These are phyloP conservation scores for Drosophila burlai DNA, from an alignment of 1,140 invertebrate genomes.

Conservation along the genomic window DNA sequence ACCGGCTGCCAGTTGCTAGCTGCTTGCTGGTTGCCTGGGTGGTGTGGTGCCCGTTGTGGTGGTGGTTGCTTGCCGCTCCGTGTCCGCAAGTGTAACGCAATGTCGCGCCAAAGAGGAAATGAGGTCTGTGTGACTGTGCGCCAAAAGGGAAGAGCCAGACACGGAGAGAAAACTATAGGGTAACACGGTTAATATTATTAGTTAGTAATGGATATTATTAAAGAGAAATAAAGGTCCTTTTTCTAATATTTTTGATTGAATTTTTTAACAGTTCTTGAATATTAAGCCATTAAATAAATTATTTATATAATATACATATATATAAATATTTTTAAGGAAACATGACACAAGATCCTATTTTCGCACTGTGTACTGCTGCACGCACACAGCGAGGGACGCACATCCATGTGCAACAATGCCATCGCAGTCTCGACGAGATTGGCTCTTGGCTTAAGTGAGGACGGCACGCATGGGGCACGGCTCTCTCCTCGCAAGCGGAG, in stretches of 20 bases:
- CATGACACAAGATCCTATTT: background rate
- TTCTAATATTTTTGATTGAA: background rate
- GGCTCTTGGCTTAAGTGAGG: slow-evolving; percentile 67
- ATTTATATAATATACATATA: background rate
- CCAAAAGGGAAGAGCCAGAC: slow-evolving; percentile 48
- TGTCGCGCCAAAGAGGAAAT: slow-evolving; percentile 82
- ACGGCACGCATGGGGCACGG: slow-evolving; percentile 79
- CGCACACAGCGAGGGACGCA: slow-evolving; percentile 25
- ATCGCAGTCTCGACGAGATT: slow-evolving; percentile 47
- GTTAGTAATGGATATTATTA: background rate
- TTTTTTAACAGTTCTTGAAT: too few species aligned
- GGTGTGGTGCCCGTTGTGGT: slow-evolving; percentile 69
- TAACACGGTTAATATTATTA: background rate
- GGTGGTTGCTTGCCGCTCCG: slow-evolving; percentile 69
- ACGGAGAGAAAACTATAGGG: slow-evolving; percentile 1
- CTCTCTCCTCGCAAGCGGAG: slow-evolving; percentile 31
- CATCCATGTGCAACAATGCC: slow-evolving; percentile 60
- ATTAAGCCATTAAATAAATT: background rate
- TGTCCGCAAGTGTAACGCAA: slow-evolving; percentile 77
- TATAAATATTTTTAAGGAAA: too few species aligned
- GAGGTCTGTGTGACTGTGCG: slow-evolving; percentile 63
- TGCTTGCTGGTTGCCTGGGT: slow-evolving; percentile 57
- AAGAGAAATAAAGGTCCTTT: background rate
- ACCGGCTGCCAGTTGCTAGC: slow-evolving; percentile 65
- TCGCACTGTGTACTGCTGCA: slow-evolving; percentile 4